phyloP scores from a whole-genome alignment of 2,888 invertebrate genomes.

The Tenthredo mesomela region DNA sequence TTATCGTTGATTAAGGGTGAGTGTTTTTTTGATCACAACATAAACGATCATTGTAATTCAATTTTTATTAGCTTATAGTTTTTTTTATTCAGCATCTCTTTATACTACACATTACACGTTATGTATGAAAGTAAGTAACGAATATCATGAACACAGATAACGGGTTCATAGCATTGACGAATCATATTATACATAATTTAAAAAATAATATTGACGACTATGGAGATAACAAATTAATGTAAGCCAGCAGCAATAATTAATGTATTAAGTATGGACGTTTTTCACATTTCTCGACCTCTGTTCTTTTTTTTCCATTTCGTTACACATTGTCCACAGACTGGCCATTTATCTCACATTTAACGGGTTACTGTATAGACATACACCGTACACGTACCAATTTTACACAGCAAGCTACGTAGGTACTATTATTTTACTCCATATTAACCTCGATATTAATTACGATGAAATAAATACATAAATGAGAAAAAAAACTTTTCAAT shows the following conservation, averaged over 20 bases:
- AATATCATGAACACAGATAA: not conserved
- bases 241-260: not conserved
- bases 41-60: not conserved
- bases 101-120: not conserved
- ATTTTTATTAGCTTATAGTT: not conserved
- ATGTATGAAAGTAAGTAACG: too few species aligned
- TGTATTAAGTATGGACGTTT: not conserved
- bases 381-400: not conserved
- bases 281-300: not conserved
- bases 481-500: not conserved
- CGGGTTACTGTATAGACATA: not conserved
- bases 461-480: not conserved
- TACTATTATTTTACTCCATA: not conserved
- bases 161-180: not conserved
- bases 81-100: not conserved
- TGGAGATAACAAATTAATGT: not conserved
- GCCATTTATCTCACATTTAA: not conserved
- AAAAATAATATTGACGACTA: constrained; percentile 42
- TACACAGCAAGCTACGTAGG: not conserved
- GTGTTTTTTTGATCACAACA: not conserved
- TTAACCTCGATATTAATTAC: not conserved
- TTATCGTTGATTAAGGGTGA: not conserved
- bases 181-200: constrained; percentile 9
- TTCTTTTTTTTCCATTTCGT: not conserved
- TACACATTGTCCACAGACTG: constrained; percentile 1